Evolutionary conservation across 2,888 invertebrate species (phyloP).

Genomic region (Hartigia nigra): DNA sequence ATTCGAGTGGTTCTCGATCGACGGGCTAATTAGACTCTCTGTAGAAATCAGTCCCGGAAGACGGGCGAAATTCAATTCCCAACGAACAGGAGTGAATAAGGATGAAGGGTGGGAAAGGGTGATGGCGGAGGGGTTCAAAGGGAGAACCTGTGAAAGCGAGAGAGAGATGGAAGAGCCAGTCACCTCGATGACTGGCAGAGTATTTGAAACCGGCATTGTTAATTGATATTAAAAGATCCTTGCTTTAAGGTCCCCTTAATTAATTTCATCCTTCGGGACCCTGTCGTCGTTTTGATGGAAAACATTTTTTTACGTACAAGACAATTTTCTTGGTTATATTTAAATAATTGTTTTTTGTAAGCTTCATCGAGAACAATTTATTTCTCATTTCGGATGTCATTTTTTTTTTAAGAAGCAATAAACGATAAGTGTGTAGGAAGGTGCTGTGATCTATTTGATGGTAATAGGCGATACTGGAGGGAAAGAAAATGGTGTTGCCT

Average conservation of each 20-base stretch:
- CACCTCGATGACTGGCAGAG: background rate
- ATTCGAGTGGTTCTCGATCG: background rate
- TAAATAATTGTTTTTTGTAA: background rate
- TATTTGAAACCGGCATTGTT: background rate
- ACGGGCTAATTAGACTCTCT: background rate
- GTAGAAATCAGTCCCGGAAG: background rate
- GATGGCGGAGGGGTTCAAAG: background rate
- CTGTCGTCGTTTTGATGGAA: background rate
- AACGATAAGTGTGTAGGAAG: background rate
- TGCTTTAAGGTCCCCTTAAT: background rate
- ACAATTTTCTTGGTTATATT: background rate
- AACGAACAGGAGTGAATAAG: background rate
- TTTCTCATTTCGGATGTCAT: conserved; percentile 30
- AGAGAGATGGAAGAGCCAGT: background rate
- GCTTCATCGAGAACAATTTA: conserved; percentile 32
- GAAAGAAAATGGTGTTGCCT: background rate
- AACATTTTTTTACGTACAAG: background rate
- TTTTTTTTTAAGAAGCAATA: background rate
- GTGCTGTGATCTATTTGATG: background rate
- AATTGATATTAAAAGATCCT: background rate
- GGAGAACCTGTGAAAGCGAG: background rate
- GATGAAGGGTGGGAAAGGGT: background rate
- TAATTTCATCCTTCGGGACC: background rate
- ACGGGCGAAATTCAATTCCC: background rate
- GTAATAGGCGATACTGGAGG: conserved; percentile 7